Conservation (phyloP, 1,140 invertebrate genomes). For the Chlorops oryzae region DNA sequence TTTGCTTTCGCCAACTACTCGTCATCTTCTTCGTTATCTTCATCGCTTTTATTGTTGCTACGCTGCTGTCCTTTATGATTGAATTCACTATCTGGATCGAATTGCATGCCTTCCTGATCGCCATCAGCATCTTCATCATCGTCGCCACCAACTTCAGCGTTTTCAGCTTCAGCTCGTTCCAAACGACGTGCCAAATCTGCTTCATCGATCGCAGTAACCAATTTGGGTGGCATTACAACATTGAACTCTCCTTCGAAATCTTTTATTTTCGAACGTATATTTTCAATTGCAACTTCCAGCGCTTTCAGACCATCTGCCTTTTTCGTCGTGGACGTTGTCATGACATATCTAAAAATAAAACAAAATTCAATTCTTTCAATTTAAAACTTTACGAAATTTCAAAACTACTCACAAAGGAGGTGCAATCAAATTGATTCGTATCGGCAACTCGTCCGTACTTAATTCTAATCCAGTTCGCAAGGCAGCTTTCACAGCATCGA, state of each 20-base stretch:
- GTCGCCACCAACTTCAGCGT: slow-evolving; percentile 87
- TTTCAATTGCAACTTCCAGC: slow-evolving; percentile 81
- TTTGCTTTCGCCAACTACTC: slow-evolving; percentile 2
- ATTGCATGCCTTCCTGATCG: slow-evolving; percentile 48
- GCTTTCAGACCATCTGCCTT: slow-evolving; percentile 86
- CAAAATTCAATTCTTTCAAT: slow-evolving; percentile 5
- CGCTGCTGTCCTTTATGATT: slow-evolving; percentile 31
- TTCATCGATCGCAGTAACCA: slow-evolving; percentile 96
- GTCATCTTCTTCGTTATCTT: slow-evolving; percentile 24
- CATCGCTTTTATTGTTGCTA: slow-evolving; percentile 11
- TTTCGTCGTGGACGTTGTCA: slow-evolving; percentile 97
- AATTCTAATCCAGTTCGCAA: slow-evolving; percentile 85
- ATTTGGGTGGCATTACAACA: slow-evolving; percentile 95
- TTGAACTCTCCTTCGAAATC: slow-evolving; percentile 86
- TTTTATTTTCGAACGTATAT: slow-evolving; percentile 79
- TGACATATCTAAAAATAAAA: slow-evolving; percentile 56
- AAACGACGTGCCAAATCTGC: slow-evolving; percentile 88
- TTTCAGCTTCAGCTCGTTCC: slow-evolving; percentile 88
- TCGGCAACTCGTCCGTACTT: slow-evolving; percentile 88
- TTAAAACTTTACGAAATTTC: slow-evolving; percentile 50
- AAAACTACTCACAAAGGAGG: slow-evolving; percentile 77
- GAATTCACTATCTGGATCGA: slow-evolving; percentile 47
- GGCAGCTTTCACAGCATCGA: slow-evolving; percentile 96
- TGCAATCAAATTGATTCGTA: slow-evolving; percentile 98
- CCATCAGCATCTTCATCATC: slow-evolving; percentile 79